Evolutionary conservation across 2,113 vertebrate genomes (phyloP).

Genomic region (Oplegnathus fasciatus): DNA sequence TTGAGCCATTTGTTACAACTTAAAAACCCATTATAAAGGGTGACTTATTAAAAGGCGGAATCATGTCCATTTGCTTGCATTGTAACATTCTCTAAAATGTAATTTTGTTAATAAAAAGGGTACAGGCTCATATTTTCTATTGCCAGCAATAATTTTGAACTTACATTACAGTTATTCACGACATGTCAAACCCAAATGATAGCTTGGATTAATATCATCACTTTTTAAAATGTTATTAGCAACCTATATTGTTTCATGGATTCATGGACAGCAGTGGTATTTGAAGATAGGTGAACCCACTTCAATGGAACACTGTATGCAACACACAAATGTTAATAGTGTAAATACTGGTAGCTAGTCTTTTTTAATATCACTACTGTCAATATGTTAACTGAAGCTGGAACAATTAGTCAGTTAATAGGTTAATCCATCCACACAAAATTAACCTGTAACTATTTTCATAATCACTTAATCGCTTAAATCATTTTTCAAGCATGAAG

Average conservation of each 20-base stretch:
- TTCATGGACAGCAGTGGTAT: background rate
- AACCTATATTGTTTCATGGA: background rate
- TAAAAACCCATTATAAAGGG: background rate
- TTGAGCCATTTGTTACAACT: background rate
- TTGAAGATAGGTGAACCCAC: background rate
- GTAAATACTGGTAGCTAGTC: background rate
- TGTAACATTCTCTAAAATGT: background rate
- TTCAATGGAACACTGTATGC: background rate
- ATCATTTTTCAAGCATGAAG: background rate
- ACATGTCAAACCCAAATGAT: background rate
- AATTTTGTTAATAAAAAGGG: background rate
- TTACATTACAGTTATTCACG: background rate
- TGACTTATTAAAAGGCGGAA: background rate
- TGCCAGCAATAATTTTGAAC: background rate
- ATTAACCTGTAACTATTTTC: background rate
- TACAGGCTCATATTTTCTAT: background rate
- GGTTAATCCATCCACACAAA: slow-evolving; percentile 3
- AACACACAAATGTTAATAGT: background rate
- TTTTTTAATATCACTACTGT: background rate
- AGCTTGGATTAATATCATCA: background rate
- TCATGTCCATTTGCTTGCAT: background rate
- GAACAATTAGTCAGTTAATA: slow-evolving; percentile 4
- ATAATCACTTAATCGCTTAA: background rate
- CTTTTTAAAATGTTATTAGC: background rate
- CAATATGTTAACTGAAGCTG: background rate